Evolutionary conservation across 2,797 vertebrate genomes (phyloP), one percentile per base, ranked within the genome.

Genomic region (Tadarida brasiliensis): DNA sequence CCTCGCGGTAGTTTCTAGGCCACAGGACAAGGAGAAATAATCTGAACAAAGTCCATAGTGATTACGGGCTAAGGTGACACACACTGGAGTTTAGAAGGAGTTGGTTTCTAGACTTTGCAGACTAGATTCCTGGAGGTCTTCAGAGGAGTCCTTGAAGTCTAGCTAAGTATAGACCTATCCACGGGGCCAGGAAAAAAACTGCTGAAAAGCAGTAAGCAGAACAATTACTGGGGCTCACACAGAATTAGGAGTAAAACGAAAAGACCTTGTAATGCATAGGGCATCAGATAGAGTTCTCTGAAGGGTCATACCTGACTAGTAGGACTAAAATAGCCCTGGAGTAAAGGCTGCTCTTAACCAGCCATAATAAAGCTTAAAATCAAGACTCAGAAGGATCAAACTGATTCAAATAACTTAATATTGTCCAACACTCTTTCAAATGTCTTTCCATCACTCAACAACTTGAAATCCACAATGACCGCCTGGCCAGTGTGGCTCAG

Each of bases 381-480:
- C n/a, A 82, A 94, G 63, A 74, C 35, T 65, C 63, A 78, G 71
- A 91, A 81, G 15, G 44, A 73, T 74, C 57, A 61, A 61, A 92
- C 20, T 20, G 39, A 95, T 70, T 73, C 35, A 92, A 74, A 77
- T 87, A 94, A 81, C 33, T 85, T n/a, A 91, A 90, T 91, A 86
- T 82, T 49, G 54, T 30, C 17, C 14, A 76, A 39, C 5, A 71
- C 2, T 84, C 77, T 81, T 89, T 93, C 33, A 68, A 80, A 70
- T 51, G 16, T 71, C 44, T 86, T 78, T 88, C 20, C 12, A 56
- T 61, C 5, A 54, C 19, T 92, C 30, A 70, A 16, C 26, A 65
- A 65, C 26, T 68, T 87, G 87, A 86, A 95, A 85, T 74, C 57
- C 68, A 68, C 56, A 82, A 14, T 73, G 74, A 87, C 8, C 24